A percentile compares a stretch with the other conserved stretches of the same genome.
Conservation (phyloP, 53 echinoderm and acorn worm genomes). For the Patiria pectinifera region DNA sequence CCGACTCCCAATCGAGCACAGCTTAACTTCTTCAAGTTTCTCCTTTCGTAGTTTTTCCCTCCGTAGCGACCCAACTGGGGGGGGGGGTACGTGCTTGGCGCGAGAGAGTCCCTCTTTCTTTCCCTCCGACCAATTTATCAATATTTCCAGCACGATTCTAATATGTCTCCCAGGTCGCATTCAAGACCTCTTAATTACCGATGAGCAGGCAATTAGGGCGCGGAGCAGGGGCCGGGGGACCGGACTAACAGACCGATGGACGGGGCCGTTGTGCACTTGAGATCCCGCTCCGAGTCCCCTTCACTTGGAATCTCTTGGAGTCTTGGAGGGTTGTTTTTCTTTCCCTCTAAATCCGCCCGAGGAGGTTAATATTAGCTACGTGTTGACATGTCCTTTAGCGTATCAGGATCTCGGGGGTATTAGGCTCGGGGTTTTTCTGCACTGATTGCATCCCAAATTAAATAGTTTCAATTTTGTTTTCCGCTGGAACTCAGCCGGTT, state of each 20-base stretch:
- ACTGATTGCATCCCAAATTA: background rate
- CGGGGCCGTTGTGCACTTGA: conserved; percentile 25
- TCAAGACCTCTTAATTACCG: conserved; percentile 34
- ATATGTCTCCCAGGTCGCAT: conserved; percentile 12
- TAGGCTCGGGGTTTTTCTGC: background rate
- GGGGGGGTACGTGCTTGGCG: background rate
- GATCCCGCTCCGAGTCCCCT: conserved; percentile 1
- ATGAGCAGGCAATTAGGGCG: conserved; percentile 32
- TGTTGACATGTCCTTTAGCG: conserved; percentile 36
- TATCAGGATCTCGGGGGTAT: background rate
- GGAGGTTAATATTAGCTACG: conserved; percentile 1
- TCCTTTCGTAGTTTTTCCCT: background rate
- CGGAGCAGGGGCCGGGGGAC: background rate
- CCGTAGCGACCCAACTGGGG: background rate
- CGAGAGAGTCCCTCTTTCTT: background rate
- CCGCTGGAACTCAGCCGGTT: background rate
- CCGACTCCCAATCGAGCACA: background rate
- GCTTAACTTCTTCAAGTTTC: background rate
- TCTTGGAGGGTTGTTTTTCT: conserved; percentile 21
- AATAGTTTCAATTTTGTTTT: background rate
- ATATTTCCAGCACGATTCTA: conserved; percentile 43
- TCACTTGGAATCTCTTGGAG: background rate
- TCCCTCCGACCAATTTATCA: conserved; percentile 26
- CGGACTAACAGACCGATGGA: conserved; percentile 14
- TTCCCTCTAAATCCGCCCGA: background rate